These are phyloP conservation scores for Chloebia gouldiae DNA, from an alignment of 2,113 vertebrate species.

Conservation along the genomic window DNA sequence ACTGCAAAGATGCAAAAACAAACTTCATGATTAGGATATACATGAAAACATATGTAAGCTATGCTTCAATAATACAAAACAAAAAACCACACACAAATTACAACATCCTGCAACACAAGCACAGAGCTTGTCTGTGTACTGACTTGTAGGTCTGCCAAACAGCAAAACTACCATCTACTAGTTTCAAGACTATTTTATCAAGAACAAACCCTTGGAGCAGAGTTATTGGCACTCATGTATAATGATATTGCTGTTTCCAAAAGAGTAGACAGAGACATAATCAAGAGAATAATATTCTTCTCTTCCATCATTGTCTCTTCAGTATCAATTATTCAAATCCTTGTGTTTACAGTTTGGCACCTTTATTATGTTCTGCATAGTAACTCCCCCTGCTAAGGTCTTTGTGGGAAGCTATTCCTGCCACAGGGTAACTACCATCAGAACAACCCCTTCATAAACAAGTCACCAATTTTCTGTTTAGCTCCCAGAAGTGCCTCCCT, in stretches of 20 bases:
- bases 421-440: background rate
- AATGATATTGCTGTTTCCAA: background rate
- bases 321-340: slow-evolving; percentile 17
- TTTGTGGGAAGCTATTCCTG: background rate
- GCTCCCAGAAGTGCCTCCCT: background rate
- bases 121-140: background rate
- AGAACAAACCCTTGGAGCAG: background rate
- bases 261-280: background rate
- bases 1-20: background rate
- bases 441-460: background rate
- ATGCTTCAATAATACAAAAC: background rate
- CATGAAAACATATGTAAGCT: background rate
- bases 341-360: background rate
- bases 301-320: background rate
- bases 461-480: background rate
- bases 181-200: background rate
- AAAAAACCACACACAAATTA: background rate
- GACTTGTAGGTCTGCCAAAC: background rate
- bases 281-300: background rate
- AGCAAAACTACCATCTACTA: background rate
- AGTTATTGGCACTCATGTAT: background rate
- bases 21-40: background rate
- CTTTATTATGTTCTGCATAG: background rate
- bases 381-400: background rate
- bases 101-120: background rate